These are phyloP conservation scores for Actinemys pallida DNA, from an alignment of 2,113 vertebrate genomes.

Conservation along the genomic window DNA sequence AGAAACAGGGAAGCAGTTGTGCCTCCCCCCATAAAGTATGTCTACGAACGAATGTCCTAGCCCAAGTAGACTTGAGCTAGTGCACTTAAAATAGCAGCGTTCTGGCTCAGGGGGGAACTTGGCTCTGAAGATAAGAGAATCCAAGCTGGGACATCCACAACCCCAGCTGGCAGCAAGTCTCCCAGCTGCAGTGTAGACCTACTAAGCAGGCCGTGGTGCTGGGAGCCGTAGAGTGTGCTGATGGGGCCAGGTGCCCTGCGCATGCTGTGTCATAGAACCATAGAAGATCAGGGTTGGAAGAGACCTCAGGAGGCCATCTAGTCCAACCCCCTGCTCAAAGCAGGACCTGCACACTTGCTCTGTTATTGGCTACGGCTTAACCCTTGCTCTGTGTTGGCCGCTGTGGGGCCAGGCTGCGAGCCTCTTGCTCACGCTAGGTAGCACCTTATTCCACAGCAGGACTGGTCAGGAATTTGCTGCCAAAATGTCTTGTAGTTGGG, in stretches of 20 bases:
- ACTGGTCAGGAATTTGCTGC: no score
- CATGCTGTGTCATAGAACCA: not conserved
- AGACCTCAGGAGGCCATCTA: no score
- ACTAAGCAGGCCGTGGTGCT: not conserved
- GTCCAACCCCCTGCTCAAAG: no score
- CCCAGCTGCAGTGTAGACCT: not conserved
- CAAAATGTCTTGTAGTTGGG: no score
- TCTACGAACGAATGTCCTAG: not conserved
- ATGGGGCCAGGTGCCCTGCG: not conserved
- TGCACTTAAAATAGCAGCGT: not conserved
- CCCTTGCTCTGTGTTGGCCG: not conserved
- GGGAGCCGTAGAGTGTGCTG: no score
- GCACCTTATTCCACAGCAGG: not conserved
- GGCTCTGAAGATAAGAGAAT: not conserved
- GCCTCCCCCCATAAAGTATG: not conserved
- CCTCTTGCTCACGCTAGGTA: not conserved
- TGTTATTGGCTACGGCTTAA: not conserved
- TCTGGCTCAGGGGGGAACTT: not conserved
- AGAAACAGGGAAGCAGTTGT: not conserved
- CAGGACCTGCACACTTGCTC: no score
- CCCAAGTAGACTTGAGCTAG: not conserved
- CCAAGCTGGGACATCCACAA: not conserved
- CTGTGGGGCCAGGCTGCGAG: not conserved
- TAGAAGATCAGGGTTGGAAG: no score
- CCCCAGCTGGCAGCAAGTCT: no score